A percentile compares a stretch with the other conserved stretches of the same genome.
Conservation (phyloP, 2,888 invertebrate species). For the Diloba caeruleocephala region DNA sequence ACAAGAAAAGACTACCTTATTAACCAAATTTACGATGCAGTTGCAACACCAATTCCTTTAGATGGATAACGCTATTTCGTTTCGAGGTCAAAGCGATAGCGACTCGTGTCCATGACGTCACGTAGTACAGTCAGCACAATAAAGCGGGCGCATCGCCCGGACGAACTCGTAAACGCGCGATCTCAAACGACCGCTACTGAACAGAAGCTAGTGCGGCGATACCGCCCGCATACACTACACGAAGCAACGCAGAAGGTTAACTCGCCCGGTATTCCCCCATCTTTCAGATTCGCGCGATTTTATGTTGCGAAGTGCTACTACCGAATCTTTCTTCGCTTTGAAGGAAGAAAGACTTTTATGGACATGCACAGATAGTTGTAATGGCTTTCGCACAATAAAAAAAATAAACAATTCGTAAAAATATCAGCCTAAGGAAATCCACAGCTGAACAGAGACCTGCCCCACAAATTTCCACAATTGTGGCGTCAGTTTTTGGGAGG, state of each 20-base stretch:
- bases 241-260: constrained; percentile 23
- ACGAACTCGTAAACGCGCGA: constrained; percentile 60
- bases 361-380: too few species aligned
- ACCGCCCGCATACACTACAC: constrained; percentile 36
- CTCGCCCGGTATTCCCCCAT: too few species aligned
- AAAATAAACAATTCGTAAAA: too few species aligned
- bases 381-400: too few species aligned
- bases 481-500: too few species aligned
- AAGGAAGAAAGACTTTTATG: too few species aligned
- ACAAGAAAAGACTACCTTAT: not conserved
- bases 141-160: constrained; percentile 59
- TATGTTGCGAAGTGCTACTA: too few species aligned
- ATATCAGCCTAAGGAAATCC: too few species aligned
- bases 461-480: too few species aligned
- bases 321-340: too few species aligned
- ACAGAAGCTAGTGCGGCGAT: constrained; percentile 54
- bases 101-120: constrained; percentile 46
- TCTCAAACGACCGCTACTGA: constrained; percentile 58
- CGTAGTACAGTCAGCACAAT: constrained; percentile 53
- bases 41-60: constrained; percentile 16
- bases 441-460: too few species aligned
- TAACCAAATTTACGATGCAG: constrained; percentile 2
- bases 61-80: constrained; percentile 23
- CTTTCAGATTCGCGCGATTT: too few species aligned
- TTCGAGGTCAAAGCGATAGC: constrained; percentile 47